These are phyloP conservation scores for Hippolais icterina DNA, from an alignment of 2,113 vertebrate species.

Conservation along the genomic window DNA sequence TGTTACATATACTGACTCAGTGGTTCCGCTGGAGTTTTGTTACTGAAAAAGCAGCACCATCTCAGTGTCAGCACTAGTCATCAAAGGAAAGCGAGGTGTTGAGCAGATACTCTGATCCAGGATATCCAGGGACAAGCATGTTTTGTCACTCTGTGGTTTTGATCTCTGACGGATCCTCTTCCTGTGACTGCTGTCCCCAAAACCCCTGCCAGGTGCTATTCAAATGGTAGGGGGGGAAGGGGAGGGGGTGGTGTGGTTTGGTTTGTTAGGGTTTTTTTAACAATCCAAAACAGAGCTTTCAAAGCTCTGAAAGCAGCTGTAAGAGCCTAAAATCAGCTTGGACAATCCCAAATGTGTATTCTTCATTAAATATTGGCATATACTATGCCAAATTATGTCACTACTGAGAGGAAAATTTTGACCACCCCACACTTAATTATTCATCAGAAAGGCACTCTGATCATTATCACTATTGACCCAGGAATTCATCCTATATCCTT, in stretches of 20 bases:
- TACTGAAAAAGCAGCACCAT: conserved; percentile 29
- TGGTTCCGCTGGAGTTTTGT: conserved; percentile 9
- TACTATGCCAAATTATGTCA: neutral
- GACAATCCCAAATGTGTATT: conserved; percentile 37
- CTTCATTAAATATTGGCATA: conserved; percentile 22
- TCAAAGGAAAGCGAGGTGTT: conserved; percentile 62
- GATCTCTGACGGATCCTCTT: conserved; percentile 58
- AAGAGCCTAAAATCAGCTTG: conserved; percentile 31
- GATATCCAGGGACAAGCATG: conserved; percentile 52
- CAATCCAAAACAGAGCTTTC: conserved; percentile 35
- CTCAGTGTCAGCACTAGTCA: conserved; percentile 16
- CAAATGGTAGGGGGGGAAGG: neutral
- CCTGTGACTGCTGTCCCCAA: conserved; percentile 50
- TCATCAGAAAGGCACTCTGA: neutral
- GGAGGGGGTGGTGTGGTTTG: neutral
- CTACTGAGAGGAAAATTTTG: neutral
- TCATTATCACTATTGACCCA: neutral
- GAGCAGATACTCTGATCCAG: conserved; percentile 49
- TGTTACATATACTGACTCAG: neutral
- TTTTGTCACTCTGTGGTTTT: conserved; percentile 41
- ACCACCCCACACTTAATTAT: neutral
- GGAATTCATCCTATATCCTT: neutral
- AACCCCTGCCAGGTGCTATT: conserved; percentile 39
- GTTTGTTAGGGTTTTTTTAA: neutral
- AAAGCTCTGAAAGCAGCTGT: conserved; percentile 10